Percentiles rank a stretch among this genome's conserved stretches.
Conservation (phyloP, 1,140 invertebrate genomes). For the Sycophaga agraensis region DNA sequence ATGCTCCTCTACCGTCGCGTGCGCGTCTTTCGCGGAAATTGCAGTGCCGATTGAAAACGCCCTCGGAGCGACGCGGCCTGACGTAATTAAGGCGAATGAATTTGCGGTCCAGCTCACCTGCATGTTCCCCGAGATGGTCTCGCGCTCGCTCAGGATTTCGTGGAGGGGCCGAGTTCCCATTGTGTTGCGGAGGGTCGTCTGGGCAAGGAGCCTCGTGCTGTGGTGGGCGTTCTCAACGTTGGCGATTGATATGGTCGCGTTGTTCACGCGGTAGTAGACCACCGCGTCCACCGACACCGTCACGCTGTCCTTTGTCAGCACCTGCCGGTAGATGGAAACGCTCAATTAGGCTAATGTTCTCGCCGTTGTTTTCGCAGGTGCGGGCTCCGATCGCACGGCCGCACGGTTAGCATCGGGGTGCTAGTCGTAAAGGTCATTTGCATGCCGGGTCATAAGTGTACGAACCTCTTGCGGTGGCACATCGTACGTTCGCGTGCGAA, state of each 20-base stretch:
- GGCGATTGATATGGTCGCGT: constrained; percentile 93
- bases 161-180: constrained; percentile 93
- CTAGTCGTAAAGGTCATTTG: too few relatives aligned
- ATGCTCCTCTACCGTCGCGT: too few relatives aligned
- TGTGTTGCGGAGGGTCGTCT: constrained; percentile 90
- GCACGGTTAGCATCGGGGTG: too few relatives aligned
- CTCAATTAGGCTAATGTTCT: too few relatives aligned
- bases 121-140: constrained; percentile 88
- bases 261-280: constrained; percentile 91
- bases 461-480: constrained; percentile 92
- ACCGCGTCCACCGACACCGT: constrained; percentile 94
- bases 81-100: too few relatives aligned
- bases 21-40: too few relatives aligned
- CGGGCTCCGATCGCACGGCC: too few relatives aligned
- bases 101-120: constrained; percentile 54
- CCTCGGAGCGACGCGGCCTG: too few relatives aligned
- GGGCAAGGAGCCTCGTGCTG: constrained; percentile 83
- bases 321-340: constrained; percentile 66
- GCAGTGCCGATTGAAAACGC: too few relatives aligned
- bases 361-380: too few relatives aligned
- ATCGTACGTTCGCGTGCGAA: constrained; percentile 89
- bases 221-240: constrained; percentile 97
- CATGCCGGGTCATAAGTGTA: too few relatives aligned
- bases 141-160: constrained; percentile 93
- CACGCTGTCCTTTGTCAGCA: constrained; percentile 91